phyloP scores from a whole-genome alignment of 1,140 invertebrate species.

The Cyphomyrmex costatus region DNA sequence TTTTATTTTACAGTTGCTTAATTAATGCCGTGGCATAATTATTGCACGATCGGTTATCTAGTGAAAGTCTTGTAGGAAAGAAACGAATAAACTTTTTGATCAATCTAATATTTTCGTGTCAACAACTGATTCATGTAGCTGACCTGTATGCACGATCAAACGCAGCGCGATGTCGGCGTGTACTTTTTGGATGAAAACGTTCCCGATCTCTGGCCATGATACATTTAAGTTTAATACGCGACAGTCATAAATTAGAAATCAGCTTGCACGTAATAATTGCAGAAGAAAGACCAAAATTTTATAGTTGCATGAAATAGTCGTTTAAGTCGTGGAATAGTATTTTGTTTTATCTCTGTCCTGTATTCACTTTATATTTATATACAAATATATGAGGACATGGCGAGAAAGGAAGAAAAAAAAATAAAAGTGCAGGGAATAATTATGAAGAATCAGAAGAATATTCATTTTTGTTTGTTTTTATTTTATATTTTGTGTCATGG shows the following conservation, averaged over 20 bases:
- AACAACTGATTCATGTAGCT: neutral
- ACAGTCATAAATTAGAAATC: neutral
- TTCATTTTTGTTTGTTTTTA: neutral
- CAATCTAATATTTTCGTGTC: neutral
- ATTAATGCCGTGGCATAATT: neutral
- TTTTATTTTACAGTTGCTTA: neutral
- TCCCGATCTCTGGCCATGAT: neutral
- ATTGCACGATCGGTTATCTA: neutral
- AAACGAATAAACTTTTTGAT: neutral
- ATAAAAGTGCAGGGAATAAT: neutral
- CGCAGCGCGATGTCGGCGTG: neutral
- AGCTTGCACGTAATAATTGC: neutral
- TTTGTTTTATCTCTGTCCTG: neutral
- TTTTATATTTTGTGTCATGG: neutral
- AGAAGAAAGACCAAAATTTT: conserved; percentile 17
- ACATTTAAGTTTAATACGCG: neutral
- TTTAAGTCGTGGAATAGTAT: neutral
- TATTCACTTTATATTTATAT: neutral
- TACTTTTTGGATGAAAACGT: neutral
- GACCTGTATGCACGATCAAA: neutral
- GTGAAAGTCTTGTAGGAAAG: neutral
- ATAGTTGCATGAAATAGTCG: neutral
- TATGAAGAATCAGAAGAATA: no score
- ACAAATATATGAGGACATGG: neutral
- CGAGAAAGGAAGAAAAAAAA: neutral